Evolutionary conservation across 2,888 invertebrate species (phyloP).

Genomic region (Uloborus plumipes): DNA sequence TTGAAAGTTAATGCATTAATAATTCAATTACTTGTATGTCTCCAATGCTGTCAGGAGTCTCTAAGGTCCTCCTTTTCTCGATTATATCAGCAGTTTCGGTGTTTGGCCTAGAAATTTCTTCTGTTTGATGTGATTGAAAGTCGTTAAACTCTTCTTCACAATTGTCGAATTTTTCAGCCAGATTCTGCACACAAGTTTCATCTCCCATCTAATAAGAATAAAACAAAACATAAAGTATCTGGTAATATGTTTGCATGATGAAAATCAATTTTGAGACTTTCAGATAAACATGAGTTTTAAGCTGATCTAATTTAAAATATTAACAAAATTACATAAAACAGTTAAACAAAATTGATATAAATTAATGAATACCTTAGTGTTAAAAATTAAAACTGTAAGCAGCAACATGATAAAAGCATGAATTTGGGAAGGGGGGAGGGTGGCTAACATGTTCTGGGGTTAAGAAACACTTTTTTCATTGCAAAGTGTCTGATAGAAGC

Average conservation of each 20-base stretch:
- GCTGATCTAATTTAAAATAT: neutral
- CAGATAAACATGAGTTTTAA: too few relatives aligned
- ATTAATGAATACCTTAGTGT: too few relatives aligned
- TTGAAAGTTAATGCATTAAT: too few relatives aligned
- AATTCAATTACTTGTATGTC: constrained; percentile 44
- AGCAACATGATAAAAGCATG: too few relatives aligned
- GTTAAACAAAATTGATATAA: too few relatives aligned
- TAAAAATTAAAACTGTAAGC: too few relatives aligned
- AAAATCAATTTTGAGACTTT: too few relatives aligned
- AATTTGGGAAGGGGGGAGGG: too few relatives aligned
- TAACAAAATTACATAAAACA: neutral
- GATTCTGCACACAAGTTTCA: constrained; percentile 56
- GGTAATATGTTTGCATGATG: too few relatives aligned
- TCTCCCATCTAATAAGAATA: constrained; percentile 44
- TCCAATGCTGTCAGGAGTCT: constrained; percentile 56
- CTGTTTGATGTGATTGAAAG: constrained; percentile 54
- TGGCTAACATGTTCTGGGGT: too few relatives aligned
- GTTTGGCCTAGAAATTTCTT: constrained; percentile 22
- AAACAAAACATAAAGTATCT: neutral
- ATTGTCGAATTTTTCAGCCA: constrained; percentile 40
- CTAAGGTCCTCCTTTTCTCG: constrained; percentile 40
- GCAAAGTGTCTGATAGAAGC: too few relatives aligned
- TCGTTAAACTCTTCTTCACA: constrained; percentile 66
- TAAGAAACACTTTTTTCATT: too few relatives aligned
- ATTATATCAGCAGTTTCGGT: constrained; percentile 6